Conservation (phyloP, 2,888 invertebrate genomes). For the Panorpa germanica region DNA sequence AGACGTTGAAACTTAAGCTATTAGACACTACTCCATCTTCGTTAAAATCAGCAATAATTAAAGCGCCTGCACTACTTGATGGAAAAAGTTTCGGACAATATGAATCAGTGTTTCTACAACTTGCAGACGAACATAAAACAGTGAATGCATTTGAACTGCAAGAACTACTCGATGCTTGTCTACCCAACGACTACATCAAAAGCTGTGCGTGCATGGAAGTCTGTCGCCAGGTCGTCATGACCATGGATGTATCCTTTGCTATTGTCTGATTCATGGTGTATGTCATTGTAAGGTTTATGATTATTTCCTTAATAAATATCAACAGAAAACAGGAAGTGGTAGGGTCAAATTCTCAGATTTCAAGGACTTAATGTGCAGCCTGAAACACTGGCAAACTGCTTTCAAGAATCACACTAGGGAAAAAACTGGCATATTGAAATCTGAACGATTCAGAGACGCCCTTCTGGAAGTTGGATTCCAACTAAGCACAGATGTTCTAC, state of each 20-base stretch:
- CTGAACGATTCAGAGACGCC: slow-evolving; percentile 69
- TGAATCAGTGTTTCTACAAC: slow-evolving; percentile 73
- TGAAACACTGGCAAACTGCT: slow-evolving; percentile 79
- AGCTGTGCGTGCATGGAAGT: slow-evolving; percentile 86
- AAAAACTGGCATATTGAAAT: slow-evolving; percentile 74
- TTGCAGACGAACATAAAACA: slow-evolving; percentile 75
- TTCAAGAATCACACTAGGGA: slow-evolving; percentile 82
- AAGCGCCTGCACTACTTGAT: slow-evolving; percentile 48
- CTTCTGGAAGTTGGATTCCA: slow-evolving; percentile 76
- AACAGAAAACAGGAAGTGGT: slow-evolving; percentile 55
- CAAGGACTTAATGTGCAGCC: slow-evolving; percentile 78
- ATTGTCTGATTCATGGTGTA: neutral
- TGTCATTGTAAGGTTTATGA: too few species aligned
- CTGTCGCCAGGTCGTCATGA: slow-evolving; percentile 73
- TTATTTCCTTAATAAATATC: slow-evolving; percentile 10
- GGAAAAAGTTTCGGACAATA: slow-evolving; percentile 66
- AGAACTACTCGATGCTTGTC: slow-evolving; percentile 73
- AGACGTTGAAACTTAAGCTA: slow-evolving; percentile 55
- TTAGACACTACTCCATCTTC: slow-evolving; percentile 46
- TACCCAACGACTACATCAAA: slow-evolving; percentile 88
- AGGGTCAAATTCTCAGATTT: slow-evolving; percentile 70
- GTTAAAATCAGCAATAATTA: slow-evolving; percentile 54
- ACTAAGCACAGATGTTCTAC: slow-evolving; percentile 65
- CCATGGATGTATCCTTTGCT: slow-evolving; percentile 65
- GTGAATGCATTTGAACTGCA: slow-evolving; percentile 83